These are phyloP conservation scores for Erinaceus europaeus DNA, from an alignment of 2,113 vertebrate species.

Conservation along the genomic window DNA sequence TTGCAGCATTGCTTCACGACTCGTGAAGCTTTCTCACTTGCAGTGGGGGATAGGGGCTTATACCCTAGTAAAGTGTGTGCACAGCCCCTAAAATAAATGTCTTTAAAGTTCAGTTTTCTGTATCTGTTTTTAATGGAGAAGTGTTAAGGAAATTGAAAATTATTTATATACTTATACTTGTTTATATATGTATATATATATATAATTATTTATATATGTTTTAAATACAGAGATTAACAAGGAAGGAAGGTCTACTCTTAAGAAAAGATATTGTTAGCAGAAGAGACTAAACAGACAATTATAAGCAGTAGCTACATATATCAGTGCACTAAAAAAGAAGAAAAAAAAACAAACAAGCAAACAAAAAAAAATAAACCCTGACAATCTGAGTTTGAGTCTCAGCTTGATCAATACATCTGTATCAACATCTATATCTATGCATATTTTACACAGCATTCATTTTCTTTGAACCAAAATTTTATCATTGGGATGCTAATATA, in stretches of 20 bases:
- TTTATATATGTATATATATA: too few relatives aligned
- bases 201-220: too few relatives aligned
- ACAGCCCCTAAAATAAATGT: too few relatives aligned
- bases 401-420: neutral
- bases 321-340: neutral
- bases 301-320: neutral
- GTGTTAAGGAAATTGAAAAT: neutral
- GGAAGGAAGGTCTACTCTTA: rapidly evolving
- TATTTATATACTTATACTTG: neutral
- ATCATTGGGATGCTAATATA: neutral
- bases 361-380: too few relatives aligned
- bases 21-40: too few relatives aligned
- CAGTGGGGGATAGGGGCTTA: too few relatives aligned
- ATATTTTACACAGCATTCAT: too few relatives aligned
- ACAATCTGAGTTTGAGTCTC: neutral
- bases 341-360: neutral
- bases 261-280: neutral
- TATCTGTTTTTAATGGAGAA: neutral
- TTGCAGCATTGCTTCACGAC: too few relatives aligned
- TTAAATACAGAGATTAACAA: neutral
- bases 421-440: too few relatives aligned
- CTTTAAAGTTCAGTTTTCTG: neutral
- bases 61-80: too few relatives aligned
- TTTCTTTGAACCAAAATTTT: neutral
- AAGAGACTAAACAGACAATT: neutral